Conservation (phyloP, 2,888 invertebrate species). For the Machimus atricapillus region DNA sequence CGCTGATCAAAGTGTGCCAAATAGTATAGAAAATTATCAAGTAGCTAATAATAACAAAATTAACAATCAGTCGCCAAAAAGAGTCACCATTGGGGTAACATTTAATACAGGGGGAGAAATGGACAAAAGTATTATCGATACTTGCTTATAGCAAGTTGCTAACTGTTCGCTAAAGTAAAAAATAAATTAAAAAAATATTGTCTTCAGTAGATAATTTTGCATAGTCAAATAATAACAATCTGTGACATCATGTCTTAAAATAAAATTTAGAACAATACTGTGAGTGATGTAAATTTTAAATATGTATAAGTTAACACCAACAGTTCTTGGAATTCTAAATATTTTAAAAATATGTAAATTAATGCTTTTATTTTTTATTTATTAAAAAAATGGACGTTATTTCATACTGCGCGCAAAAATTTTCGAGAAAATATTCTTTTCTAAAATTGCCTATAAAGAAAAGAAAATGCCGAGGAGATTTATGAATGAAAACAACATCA, state of each 20-base stretch:
- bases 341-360: neutral
- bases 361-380: neutral
- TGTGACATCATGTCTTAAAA: neutral
- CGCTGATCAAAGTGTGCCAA: conserved; percentile 62
- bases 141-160: conserved; percentile 60
- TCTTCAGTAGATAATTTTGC: neutral
- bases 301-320: too few relatives aligned
- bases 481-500: neutral
- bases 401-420: neutral
- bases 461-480: neutral
- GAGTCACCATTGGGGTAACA: conserved; percentile 39
- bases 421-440: neutral
- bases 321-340: neutral
- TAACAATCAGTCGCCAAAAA: conserved; percentile 52
- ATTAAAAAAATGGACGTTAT: neutral
- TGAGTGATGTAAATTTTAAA: neutral
- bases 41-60: conserved; percentile 61
- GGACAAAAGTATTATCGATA: conserved; percentile 47
- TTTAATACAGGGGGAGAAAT: conserved; percentile 25
- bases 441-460: neutral
- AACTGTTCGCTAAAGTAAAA: neutral
- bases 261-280: neutral
- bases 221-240: neutral
- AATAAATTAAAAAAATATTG: neutral
- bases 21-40: conserved; percentile 52